A percentile compares a stretch with the other conserved stretches of the same genome.
Evolutionary conservation across 2,797 vertebrate species (phyloP).

Genomic region (Myotis planiceps): DNA sequence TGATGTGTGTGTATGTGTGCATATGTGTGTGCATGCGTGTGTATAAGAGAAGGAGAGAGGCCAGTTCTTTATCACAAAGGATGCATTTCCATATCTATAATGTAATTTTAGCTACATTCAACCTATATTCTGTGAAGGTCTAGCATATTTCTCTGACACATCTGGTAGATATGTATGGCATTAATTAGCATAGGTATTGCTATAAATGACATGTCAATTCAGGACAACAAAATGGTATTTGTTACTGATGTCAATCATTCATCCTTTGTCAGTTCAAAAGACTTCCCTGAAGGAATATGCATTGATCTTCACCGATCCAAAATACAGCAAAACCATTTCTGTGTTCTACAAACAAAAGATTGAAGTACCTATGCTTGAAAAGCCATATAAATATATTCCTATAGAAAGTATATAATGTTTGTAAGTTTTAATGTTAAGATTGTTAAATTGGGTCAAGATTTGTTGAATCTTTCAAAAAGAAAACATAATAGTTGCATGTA

Average conservation of each 20-base stretch:
- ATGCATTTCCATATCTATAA: constrained; percentile 54
- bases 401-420: constrained; percentile 68
- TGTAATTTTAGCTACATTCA: constrained; percentile 50
- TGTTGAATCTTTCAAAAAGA: constrained; percentile 5
- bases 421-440: constrained; percentile 65
- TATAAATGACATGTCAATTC: constrained; percentile 72
- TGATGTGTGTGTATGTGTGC: neutral
- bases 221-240: constrained; percentile 80
- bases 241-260: constrained; percentile 82
- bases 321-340: constrained; percentile 82
- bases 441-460: constrained; percentile 31
- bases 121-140: constrained; percentile 54
- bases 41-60: neutral
- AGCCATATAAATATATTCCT: constrained; percentile 68
- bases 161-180: constrained; percentile 73
- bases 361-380: constrained; percentile 46
- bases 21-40: neutral
- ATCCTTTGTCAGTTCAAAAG: constrained; percentile 83
- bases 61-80: constrained; percentile 54
- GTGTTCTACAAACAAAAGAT: constrained; percentile 80
- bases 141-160: constrained; percentile 77
- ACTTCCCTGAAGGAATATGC: constrained; percentile 83
- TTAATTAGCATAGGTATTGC: constrained; percentile 83
- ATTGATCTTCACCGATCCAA: constrained; percentile 84
- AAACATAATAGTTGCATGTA: neutral